These are phyloP conservation scores for Channa striata DNA, from an alignment of 2,797 vertebrate species.

Conservation along the genomic window DNA sequence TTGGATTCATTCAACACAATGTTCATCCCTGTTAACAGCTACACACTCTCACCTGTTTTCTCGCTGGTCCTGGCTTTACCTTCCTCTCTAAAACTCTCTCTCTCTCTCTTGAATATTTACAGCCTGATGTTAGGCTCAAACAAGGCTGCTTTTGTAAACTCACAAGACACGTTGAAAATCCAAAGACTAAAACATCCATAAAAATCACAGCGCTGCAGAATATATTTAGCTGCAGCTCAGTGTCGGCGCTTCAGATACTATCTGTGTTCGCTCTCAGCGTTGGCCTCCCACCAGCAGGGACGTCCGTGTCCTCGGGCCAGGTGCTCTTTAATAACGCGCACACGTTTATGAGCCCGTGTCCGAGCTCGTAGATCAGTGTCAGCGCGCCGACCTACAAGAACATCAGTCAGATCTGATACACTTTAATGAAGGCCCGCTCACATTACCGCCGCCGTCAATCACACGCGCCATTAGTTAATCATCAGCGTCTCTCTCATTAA, in stretches of 20 bases:
- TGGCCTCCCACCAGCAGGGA: constrained; percentile 15
- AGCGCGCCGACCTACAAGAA: constrained; percentile 39
- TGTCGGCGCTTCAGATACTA: background rate
- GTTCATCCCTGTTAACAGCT: too few relatives aligned
- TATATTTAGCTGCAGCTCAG: background rate
- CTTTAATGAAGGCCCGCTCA: constrained; percentile 69
- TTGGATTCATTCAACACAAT: too few relatives aligned
- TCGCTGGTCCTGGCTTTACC: too few relatives aligned
- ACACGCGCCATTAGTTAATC: constrained; percentile 56
- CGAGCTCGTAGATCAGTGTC: constrained; percentile 68
- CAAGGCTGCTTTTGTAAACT: too few relatives aligned
- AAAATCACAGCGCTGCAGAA: background rate
- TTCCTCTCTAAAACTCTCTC: too few relatives aligned
- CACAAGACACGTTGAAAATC: background rate
- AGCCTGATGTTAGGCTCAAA: too few relatives aligned
- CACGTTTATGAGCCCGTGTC: constrained; percentile 57
- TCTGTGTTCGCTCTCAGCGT: background rate
- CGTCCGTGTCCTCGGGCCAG: background rate
- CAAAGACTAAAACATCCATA: background rate
- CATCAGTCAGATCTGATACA: constrained; percentile 54
- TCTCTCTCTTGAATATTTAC: too few relatives aligned
- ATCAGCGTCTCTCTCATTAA: constrained; percentile 61
- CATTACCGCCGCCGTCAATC: constrained; percentile 70
- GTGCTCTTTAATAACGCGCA: constrained; percentile 55
- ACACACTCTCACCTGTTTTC: too few relatives aligned